Evolutionary conservation across 2,888 invertebrate genomes (phyloP), one percentile per base, ranked within the genome.

Genomic region (Zygaena filipendulae): DNA sequence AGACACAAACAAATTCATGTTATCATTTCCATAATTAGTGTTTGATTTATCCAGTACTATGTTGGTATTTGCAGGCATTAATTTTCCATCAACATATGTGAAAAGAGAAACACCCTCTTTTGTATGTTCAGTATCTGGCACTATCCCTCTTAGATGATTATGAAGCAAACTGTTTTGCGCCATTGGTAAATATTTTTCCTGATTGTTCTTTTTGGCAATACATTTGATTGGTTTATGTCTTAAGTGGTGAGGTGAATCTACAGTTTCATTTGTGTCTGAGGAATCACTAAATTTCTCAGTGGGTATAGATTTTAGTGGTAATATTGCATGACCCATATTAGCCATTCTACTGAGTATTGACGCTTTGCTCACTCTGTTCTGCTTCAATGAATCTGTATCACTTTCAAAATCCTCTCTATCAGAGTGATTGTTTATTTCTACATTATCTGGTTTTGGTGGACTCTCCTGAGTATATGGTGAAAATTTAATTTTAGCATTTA

Each of bases 321-420:
- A 47, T 14, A 77, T 68, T 33, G 77, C 70, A 16, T 74, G 74
- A 3, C 77, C 75, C 66, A 77, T 66, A 34, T 40, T 63, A 23
- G 77, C 71, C 69, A 77, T 77, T 47, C 77, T 55, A 42, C 56
- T 68, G 25, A 77, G 38, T 37, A 75, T 62, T 2, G 70, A 63
- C 32, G 56, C 52, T 45, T 70, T 77, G n/a, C 62, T 69, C 55
- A 54, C 64, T 41, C 35, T 62, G 25, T 62, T 63, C n/a, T n/a
- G n/a, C 13, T 57, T 29, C 25, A 59, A 55, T 23, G 62, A 64
- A 39, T 74, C 74, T 33, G 68, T 74, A 34, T 72, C 70, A 60
- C 64, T 70, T 45, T 52, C 67, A 37, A 44, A 49, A 30, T 54
- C 49, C 28, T 43, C 39, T 22, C 42, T 39, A 23, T 24, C 27